Base-by-base conservation (phyloP, 1,140 invertebrate genomes). In the Lordiphosa stackelbergi region DNA sequence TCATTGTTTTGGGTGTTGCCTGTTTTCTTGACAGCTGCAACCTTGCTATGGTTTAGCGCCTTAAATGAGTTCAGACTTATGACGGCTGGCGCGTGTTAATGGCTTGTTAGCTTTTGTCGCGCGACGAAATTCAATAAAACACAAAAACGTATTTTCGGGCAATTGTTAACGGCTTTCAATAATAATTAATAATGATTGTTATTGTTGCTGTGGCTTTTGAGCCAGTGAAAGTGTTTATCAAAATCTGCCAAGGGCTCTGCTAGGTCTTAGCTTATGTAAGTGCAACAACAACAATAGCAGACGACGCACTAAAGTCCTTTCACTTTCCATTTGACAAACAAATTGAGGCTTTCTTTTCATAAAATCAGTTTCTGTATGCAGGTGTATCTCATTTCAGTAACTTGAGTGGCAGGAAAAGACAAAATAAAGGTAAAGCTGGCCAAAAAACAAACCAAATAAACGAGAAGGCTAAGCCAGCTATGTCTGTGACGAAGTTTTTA, bases 251-350 rank as follows among this genome's bases (percentile, higher is more conserved):
- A 53, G 31, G 47, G 31, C 31, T 8, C 28, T 19, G 47, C 36
- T 24, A 31, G 13, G 28, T 31, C 28, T 68, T 52, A 13, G 24
- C 41, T 78, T 77, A 62, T 61, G 51, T 77, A 72, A 69, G 41
- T 34, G 12, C 28, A 56, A 40, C 43, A 54, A 45, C 42, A 43
- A 28, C 24, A 45, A 45, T 8, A 16, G 19, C 22, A 28, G 24
- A 59, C 46, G 63, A 66, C 59, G 73, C 73, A 77, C 64, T 73
- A 65, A 69, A 78, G 62, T 78, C 73, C 73, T 78, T 78, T 78
- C 73, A 78, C 73, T 78, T 78, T 78, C 40, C 38, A 49, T 31
- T 61, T 60, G 64, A 65, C 64, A 69, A 61, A 52, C 52, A 66
- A 55, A 52, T 71, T 51, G 24, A 35, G 24, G 59, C 62, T 75